Percentiles rank a stretch among this genome's conserved stretches.
These are phyloP conservation scores for Pristionchus japonicus DNA, from an alignment of 2,888 invertebrate genomes.

Conservation along the genomic window DNA sequence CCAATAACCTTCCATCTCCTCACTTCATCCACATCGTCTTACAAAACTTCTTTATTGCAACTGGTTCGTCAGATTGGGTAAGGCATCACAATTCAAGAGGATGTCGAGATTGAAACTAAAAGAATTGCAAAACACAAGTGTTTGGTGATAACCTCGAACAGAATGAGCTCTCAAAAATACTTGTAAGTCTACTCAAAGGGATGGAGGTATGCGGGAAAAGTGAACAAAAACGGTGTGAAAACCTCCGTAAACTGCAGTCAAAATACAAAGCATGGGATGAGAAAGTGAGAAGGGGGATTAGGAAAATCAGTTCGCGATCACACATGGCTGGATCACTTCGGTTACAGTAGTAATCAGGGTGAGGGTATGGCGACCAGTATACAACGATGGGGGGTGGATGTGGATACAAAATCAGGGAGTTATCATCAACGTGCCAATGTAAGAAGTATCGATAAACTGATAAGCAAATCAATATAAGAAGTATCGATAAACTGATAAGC, in stretches of 20 bases:
- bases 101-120: background rate
- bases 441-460: too few relatives aligned
- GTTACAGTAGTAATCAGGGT: background rate
- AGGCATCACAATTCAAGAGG: background rate
- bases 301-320: background rate
- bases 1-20: background rate
- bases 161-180: background rate
- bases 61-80: background rate
- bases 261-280: background rate
- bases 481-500: too few relatives aligned
- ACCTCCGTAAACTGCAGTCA: background rate
- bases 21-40: background rate
- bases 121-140: background rate
- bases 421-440: background rate
- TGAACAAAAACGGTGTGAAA: background rate
- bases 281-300: background rate
- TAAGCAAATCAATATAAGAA: too few relatives aligned
- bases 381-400: background rate
- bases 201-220: background rate
- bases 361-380: constrained; percentile 22
- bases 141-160: background rate
- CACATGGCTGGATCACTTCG: background rate
- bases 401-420: background rate
- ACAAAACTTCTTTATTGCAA: constrained; percentile 15
- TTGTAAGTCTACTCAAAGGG: constrained; percentile 21